phyloP scores from a whole-genome alignment of 2,888 invertebrate species.

The Tachina fera region DNA sequence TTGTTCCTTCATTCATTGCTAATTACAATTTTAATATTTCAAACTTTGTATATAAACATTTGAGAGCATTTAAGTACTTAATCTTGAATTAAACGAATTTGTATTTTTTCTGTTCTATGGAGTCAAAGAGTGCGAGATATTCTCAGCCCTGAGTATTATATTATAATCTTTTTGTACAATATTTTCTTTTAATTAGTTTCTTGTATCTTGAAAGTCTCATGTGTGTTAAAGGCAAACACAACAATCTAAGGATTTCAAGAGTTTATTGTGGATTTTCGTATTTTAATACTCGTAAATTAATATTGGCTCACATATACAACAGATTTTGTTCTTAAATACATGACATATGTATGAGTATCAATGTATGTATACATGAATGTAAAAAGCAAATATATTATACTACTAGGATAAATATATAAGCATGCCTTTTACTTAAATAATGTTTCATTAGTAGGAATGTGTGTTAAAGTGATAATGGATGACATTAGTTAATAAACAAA shows the following conservation, averaged over 20 bases:
- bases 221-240: conserved; percentile 26
- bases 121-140: too few relatives aligned
- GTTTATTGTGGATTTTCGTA: conserved; percentile 34
- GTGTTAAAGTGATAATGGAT: conserved; percentile 52
- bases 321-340: neutral
- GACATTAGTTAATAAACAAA: conserved; percentile 47
- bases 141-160: too few relatives aligned
- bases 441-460: neutral
- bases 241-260: conserved; percentile 23
- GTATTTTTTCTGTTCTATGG: too few relatives aligned
- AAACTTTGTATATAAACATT: too few relatives aligned
- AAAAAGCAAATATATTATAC: neutral
- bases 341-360: neutral
- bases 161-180: neutral
- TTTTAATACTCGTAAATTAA: neutral
- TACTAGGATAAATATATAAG: neutral
- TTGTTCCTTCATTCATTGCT: too few relatives aligned
- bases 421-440: neutral
- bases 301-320: conserved; percentile 4
- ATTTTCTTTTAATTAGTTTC: conserved; percentile 18
- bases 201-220: conserved; percentile 18
- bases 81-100: too few relatives aligned
- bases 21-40: too few relatives aligned
- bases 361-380: neutral
- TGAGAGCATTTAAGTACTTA: too few relatives aligned